Base-by-base conservation (phyloP, 2,113 vertebrate genomes). In the Pedetes capensis region DNA sequence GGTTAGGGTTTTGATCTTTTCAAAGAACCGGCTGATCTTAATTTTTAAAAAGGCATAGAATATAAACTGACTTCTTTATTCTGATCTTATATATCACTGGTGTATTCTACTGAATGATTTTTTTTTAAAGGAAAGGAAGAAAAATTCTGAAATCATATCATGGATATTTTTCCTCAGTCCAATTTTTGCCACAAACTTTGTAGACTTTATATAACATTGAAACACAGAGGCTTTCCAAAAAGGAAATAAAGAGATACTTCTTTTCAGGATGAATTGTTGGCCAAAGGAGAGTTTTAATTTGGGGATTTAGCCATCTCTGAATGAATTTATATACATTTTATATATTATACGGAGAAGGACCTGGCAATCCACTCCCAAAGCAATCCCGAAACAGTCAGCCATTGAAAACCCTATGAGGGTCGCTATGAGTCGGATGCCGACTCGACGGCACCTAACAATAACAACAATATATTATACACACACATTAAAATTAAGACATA, bases 31-130 rank as follows among this genome's bases (percentile, higher is more conserved):
- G 51, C 20, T 61, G 23, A 63, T 55, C 6, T 55, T 55, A 57
- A 37, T 61, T 88, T 93, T 55, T 88, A 12, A 61, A 84, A 66
- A 47, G 25, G 4, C 39, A 13, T 93, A 64, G 57, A 89, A 57
- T 93, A n/a, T 53, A 89, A 80, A 57, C 71, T 79, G 27, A 32
- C 68, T 75, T 95, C 37, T 66, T 92, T 80, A 42, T 61, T 81
- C 44, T 61, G 37, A 71, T 49, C 8, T 61, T 12, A 86, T 86
- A 17, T 44, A 75, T 57, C 51, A 85, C 63, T 79, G 6, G 44
- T 94, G 20, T 34, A 61, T 63, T 55, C 53, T 87, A 23, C 61
- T 93, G 44, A 76, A 34, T 44, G n/a, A n/a, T 68, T 80, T 75
- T 93, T n/a, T n/a, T n/a, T n/a, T n/a, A n/a, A n/a, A n/a, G n/a